Base-by-base conservation (phyloP, 2,797 vertebrate genomes). In the Phoebastria nigripes region DNA sequence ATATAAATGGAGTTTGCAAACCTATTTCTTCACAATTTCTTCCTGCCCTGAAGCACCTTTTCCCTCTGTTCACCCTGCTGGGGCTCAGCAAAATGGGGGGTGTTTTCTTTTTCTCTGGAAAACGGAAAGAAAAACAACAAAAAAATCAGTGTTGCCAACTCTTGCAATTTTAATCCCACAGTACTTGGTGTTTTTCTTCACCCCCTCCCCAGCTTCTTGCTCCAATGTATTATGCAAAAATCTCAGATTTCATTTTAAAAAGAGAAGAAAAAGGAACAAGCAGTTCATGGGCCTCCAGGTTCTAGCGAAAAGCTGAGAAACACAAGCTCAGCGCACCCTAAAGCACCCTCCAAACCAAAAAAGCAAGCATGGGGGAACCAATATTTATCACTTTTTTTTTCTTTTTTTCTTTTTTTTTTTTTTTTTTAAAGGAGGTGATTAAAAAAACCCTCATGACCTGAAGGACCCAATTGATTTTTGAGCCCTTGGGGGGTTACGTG, bases 11-110 rank as follows among this genome's bases (percentile, higher is more conserved):
- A 86, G 65, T 58, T 86, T 86, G 55, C 85, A 95, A 93, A 96
- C 80, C 80, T 91, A 91, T 94, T 95, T 95, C 93, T 96, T 94
- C 85, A 94, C 58, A 86, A 46, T 90, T 95, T 94, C 92, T 84
- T 95, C 90, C 88, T 95, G 86, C 82, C 95, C 91, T 47, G 82
- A 83, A 97, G 91, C 87, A 96, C 93, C 96, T 96, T 94, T 81
- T 91, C 55, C 82, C 91, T 93, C 90, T 90, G 58, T 59, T 84
- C 54, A 59, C 66, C 41, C 70, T 89, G 82, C 82, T 91, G 58
- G 85, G 16, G 6, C 85, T 93, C 91, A 91, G 85, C 20, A 94
- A 95, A 94, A 89, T 10, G 17, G 56, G 82, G 46, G 31, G 51
- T 55, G 74, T 84, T 95, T 96, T 94, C 46, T 87, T 91, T 90